phyloP scores from a whole-genome alignment of 2,797 vertebrate genomes.

The Chromobotia macracanthus region DNA sequence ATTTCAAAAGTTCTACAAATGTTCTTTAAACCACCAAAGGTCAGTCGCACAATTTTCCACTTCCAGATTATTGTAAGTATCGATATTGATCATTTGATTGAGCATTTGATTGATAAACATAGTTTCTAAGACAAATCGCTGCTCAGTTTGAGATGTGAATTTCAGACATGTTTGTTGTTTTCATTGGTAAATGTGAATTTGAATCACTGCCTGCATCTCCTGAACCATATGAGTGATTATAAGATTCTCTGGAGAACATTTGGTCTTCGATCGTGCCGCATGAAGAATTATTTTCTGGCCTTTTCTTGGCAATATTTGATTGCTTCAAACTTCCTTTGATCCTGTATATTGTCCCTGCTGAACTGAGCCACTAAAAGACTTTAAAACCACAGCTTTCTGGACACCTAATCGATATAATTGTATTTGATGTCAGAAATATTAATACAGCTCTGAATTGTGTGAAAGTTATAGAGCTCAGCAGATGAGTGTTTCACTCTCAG shows the following conservation, averaged over 20 bases:
- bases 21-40: neutral
- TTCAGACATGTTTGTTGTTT: neutral
- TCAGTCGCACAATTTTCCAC: neutral
- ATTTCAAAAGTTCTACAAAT: too few species aligned
- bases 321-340: slow-evolving; percentile 11
- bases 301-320: slow-evolving; percentile 18
- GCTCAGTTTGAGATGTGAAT: too few species aligned
- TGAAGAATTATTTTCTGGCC: slow-evolving; percentile 11
- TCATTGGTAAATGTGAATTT: neutral
- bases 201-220: neutral
- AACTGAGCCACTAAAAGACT: neutral
- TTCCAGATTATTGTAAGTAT: neutral
- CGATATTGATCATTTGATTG: too few species aligned
- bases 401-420: slow-evolving; percentile 43
- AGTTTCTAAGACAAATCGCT: too few species aligned
- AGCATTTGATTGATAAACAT: too few species aligned
- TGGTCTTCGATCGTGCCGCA: neutral
- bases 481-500: neutral
- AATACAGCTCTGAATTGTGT: neutral
- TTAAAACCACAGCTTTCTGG: slow-evolving; percentile 1
- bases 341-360: slow-evolving; percentile 11
- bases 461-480: slow-evolving; percentile 2
- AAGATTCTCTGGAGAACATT: neutral
- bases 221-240: neutral
- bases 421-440: neutral